Evolutionary conservation across 2,797 vertebrate genomes (phyloP).

Genomic region (Eulemur coronatus): DNA sequence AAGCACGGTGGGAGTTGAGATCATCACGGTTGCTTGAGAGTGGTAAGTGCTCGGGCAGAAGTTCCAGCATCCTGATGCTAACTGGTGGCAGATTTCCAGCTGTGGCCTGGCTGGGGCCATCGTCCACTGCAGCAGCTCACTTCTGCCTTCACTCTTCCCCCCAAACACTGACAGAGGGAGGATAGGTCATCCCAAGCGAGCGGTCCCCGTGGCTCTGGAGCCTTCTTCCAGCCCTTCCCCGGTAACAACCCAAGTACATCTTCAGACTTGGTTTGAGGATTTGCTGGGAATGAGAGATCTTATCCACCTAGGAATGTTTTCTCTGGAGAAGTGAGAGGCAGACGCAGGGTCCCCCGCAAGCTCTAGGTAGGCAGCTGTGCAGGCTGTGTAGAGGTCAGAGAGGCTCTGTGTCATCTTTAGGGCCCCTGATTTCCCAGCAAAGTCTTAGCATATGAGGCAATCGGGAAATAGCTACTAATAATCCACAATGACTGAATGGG

Average conservation of each 20-base stretch:
- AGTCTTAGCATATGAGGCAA: neutral
- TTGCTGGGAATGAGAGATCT: neutral
- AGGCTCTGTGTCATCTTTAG: neutral
- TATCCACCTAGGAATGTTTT: neutral
- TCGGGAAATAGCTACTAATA: neutral
- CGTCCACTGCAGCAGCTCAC: neutral
- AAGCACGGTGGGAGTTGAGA: neutral
- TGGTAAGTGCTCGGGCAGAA: neutral
- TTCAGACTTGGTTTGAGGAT: neutral
- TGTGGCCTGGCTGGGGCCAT: fast-evolving
- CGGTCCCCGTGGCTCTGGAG: too few species aligned
- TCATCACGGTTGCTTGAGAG: neutral
- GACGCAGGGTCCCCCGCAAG: fast-evolving
- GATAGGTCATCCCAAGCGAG: too few species aligned
- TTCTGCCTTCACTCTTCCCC: neutral
- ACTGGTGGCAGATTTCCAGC: neutral
- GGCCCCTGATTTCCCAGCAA: neutral
- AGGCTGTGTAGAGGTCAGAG: neutral
- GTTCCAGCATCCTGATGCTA: neutral
- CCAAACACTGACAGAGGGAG: neutral
- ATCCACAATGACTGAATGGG: fast-evolving
- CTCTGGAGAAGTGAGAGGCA: too few species aligned
- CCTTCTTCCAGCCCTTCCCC: neutral
- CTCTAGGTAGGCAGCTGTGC: fast-evolving
- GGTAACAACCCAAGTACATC: neutral